Evolutionary conservation across 2,797 vertebrate genomes (phyloP).

Genomic region (Tachyglossus aculeatus): DNA sequence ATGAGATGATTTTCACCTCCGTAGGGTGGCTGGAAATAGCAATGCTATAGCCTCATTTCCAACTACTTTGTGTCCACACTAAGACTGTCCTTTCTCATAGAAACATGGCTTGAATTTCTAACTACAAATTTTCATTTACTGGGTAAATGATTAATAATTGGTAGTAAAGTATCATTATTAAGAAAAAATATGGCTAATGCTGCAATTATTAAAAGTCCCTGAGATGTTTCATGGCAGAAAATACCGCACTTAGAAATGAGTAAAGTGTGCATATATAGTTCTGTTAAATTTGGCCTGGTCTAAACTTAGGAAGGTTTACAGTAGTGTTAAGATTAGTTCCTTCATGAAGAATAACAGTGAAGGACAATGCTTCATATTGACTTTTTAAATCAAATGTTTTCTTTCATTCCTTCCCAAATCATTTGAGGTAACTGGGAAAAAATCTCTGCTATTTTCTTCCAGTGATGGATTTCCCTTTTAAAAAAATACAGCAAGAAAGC

Average conservation of each 20-base stretch:
- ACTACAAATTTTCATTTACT: too few species aligned
- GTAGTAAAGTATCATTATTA: too few species aligned
- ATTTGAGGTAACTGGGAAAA: slow-evolving; percentile 56
- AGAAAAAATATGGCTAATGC: too few species aligned
- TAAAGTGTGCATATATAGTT: background rate
- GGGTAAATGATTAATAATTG: too few species aligned
- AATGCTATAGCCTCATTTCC: too few species aligned
- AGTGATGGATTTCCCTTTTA: slow-evolving; percentile 7
- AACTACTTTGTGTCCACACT: too few species aligned
- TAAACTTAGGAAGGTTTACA: slow-evolving; percentile 11
- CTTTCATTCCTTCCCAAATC: slow-evolving; percentile 25
- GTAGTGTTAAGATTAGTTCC: background rate
- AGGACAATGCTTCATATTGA: slow-evolving; percentile 24
- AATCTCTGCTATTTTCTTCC: slow-evolving; percentile 23
- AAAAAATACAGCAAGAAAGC: background rate
- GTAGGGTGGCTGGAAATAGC: too few species aligned
- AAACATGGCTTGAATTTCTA: too few species aligned
- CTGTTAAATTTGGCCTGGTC: background rate
- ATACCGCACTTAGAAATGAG: background rate
- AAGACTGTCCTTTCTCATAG: too few species aligned
- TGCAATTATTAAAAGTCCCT: too few species aligned
- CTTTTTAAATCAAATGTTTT: slow-evolving; percentile 26
- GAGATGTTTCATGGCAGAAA: slow-evolving; percentile 1
- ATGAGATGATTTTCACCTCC: too few species aligned
- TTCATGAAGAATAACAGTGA: slow-evolving; percentile 2